Evolutionary conservation across 2,888 invertebrate genomes (phyloP).

Genomic region (Lydus trimaculatus): DNA sequence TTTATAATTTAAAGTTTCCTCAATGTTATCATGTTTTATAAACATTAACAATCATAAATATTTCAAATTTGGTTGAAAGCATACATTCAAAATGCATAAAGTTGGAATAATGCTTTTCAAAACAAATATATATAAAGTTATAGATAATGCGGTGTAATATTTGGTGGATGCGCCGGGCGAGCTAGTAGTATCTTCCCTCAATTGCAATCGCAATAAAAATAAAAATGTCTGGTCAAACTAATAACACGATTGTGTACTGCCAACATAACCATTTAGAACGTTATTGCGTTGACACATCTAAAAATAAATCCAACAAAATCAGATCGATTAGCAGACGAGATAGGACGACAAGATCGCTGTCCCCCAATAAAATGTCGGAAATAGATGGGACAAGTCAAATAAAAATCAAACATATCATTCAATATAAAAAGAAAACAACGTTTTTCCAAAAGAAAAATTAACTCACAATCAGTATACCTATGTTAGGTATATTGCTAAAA

Average conservation of each 20-base stretch:
- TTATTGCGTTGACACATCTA: slow-evolving; percentile 25
- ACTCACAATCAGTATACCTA: no score
- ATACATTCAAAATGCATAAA: no score
- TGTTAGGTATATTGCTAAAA: no score
- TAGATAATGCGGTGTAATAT: not conserved
- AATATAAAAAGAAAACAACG: no score
- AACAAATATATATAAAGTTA: not conserved
- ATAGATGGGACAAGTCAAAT: not conserved
- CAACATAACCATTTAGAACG: slow-evolving; percentile 22
- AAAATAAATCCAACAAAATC: slow-evolving; percentile 25
- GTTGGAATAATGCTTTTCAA: no score
- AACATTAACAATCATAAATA: no score
- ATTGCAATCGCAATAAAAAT: not conserved
- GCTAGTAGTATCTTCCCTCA: not conserved
- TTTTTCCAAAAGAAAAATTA: no score
- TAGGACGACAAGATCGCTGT: not conserved
- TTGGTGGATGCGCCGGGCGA: slow-evolving; percentile 6
- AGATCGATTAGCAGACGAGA: slow-evolving; percentile 22
- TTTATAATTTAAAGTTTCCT: not conserved
- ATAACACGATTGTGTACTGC: slow-evolving; percentile 14
- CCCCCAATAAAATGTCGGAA: not conserved
- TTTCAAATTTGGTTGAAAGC: no score
- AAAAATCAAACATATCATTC: no score
- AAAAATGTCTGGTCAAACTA: not conserved
- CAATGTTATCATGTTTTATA: not conserved